Percentiles rank a stretch among this genome's conserved stretches.
These are phyloP conservation scores for Pedionomus torquatus DNA, from an alignment of 2,113 vertebrate species.

Conservation along the genomic window DNA sequence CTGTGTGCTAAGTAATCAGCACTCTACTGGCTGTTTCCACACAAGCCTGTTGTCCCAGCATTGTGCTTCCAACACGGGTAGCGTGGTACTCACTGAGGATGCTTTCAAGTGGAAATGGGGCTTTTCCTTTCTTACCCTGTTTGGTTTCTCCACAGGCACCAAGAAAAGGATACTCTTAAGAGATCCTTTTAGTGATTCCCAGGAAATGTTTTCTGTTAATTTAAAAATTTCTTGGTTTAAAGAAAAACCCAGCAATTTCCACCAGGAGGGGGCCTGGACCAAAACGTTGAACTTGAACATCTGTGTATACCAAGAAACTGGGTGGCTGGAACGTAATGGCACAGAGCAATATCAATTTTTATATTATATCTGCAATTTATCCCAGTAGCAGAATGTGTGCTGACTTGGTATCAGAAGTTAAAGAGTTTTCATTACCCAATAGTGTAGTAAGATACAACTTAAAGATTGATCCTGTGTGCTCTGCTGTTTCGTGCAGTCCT, in stretches of 20 bases:
- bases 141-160: neutral
- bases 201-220: neutral
- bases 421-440: neutral
- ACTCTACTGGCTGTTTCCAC: neutral
- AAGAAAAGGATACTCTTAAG: neutral
- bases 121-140: neutral
- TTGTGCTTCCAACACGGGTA: neutral
- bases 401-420: neutral
- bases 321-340: neutral
- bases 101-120: neutral
- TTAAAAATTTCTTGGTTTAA: neutral
- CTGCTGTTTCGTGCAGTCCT: neutral
- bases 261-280: neutral
- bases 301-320: neutral
- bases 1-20: neutral
- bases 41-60: neutral
- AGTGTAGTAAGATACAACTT: neutral
- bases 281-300: neutral
- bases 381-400: neutral
- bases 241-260: neutral
- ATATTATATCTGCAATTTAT: neutral
- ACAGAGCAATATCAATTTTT: neutral
- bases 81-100: neutral
- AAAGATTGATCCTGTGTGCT: neutral
- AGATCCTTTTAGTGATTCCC: neutral